Evolutionary conservation across 2,797 vertebrate genomes (phyloP), one percentile per base, ranked within the genome.

Genomic region (Siniperca undulata): DNA sequence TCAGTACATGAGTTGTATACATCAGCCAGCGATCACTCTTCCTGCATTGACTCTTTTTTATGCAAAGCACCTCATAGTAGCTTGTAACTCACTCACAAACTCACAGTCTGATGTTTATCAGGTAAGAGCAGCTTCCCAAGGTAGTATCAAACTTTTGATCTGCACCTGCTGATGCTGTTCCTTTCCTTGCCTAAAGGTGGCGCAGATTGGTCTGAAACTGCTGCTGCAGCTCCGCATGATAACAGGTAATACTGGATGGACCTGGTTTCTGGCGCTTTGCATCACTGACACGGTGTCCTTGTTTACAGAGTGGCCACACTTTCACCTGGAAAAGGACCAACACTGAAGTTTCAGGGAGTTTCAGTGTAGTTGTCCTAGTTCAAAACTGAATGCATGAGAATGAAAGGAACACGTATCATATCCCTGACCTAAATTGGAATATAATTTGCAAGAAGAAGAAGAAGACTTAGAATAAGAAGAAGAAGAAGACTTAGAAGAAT

Each of bases 211-310:
- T 1, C 11, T 70, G 24, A 44, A 22, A 24, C 34, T 44, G 53
- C 58, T 34, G 62, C 46, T 52, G 19, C 46, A 52, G 44, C 65
- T 5, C 42, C 1, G n/a, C 62, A 46, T 27, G 16, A 56, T 27
- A 55, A 27, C 36, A 46, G 55, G 59, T 46, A 17, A 71, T 22
- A 44, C 20, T 59, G 55, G 55, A 27, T 22, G 24, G 24, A 17
- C 19, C 24, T 59, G 40, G n/a, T 30, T 20, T 46, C 55, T 58
- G 70, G 14, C 20, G 59, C 46, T 52, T 60, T 60, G 8, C 70
- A 68, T 70, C 56, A 70, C 27, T 52, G 34, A 40, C n/a, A 52
- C 56, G 6, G 19, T 62, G 67, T 74, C 34, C 56, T 72, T 72
- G 20, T 75, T 36, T 13, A 27, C 36, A 56, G n/a, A 20, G 8